phyloP scores from a whole-genome alignment of 2,797 vertebrate genomes.

The Pseudotriccus pelzelni region DNA sequence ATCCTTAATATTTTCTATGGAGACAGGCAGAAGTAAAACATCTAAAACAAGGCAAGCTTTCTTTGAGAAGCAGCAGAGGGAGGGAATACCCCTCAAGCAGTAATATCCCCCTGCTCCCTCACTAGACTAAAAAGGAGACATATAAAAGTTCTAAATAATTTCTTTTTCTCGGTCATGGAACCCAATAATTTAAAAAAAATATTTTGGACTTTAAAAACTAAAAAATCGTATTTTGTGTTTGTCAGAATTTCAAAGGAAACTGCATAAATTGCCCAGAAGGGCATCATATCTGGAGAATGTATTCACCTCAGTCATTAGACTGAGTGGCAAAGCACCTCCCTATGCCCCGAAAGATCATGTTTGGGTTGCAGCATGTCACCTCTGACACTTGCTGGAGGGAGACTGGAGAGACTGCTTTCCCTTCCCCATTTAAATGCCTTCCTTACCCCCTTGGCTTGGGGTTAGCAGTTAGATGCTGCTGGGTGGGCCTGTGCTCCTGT shows the following conservation, averaged over 20 bases:
- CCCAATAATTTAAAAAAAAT: background rate
- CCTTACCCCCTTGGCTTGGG: background rate
- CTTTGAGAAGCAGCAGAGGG: background rate
- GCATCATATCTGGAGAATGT: accelerated
- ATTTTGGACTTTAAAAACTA: background rate
- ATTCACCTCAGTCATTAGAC: background rate
- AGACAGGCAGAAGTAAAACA: background rate
- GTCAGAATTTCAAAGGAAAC: background rate
- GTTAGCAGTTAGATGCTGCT: background rate
- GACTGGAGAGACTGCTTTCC: background rate
- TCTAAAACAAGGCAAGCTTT: conserved; percentile 38
- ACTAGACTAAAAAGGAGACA: background rate
- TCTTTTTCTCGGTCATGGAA: background rate
- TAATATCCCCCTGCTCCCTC: background rate
- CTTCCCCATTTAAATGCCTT: background rate
- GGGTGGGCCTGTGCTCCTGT: background rate
- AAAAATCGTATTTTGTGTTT: accelerated
- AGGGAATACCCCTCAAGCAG: background rate
- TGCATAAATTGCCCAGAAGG: background rate
- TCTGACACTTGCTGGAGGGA: background rate
- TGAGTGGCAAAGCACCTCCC: background rate
- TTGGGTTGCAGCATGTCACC: background rate
- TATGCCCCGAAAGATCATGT: accelerated
- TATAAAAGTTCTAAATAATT: background rate
- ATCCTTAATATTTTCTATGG: conserved; percentile 1